Percentiles rank a stretch among this genome's conserved stretches.
phyloP scores from a whole-genome alignment of 30 jellyfish, hydroid and myxozoan species.

The Catostylus mosaicus region DNA sequence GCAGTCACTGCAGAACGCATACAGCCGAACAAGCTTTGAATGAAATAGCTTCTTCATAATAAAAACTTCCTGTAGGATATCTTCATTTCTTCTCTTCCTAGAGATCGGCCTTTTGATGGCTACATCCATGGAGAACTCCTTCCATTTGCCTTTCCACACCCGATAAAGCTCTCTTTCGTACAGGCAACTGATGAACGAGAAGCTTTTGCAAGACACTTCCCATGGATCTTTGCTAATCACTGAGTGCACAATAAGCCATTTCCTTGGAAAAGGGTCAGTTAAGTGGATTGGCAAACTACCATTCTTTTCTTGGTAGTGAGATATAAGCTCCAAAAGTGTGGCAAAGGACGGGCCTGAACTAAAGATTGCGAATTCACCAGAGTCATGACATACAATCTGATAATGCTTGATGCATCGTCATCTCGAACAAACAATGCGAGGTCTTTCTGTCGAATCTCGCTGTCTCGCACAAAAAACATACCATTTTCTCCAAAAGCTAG shows the following conservation, averaged over 20 bases:
- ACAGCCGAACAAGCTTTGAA: conserved; percentile 68
- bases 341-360: conserved; percentile 57
- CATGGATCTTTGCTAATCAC: conserved; percentile 73
- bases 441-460: conserved; percentile 69
- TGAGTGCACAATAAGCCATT: conserved; percentile 39
- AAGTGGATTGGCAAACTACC: conserved; percentile 61
- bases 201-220: conserved; percentile 70
- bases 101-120: conserved; percentile 71
- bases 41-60: conserved; percentile 74
- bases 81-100: conserved; percentile 45
- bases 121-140: conserved; percentile 42
- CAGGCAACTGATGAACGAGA: neutral
- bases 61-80: conserved; percentile 51
- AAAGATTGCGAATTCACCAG: conserved; percentile 67
- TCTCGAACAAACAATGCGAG: conserved; percentile 60
- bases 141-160: conserved; percentile 64
- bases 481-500: conserved; percentile 61
- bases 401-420: conserved; percentile 77
- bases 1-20: conserved; percentile 50
- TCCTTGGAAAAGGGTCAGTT: conserved; percentile 46
- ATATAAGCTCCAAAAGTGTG: conserved; percentile 49
- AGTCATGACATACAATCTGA: conserved; percentile 55
- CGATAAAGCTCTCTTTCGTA: neutral
- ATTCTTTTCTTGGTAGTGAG: conserved; percentile 41
- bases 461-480: conserved; percentile 56